A percentile compares a stretch with the other conserved stretches of the same genome.
These are phyloP conservation scores for Ceraclea dissimilis DNA, from an alignment of 2,888 invertebrate genomes.

Conservation along the genomic window DNA sequence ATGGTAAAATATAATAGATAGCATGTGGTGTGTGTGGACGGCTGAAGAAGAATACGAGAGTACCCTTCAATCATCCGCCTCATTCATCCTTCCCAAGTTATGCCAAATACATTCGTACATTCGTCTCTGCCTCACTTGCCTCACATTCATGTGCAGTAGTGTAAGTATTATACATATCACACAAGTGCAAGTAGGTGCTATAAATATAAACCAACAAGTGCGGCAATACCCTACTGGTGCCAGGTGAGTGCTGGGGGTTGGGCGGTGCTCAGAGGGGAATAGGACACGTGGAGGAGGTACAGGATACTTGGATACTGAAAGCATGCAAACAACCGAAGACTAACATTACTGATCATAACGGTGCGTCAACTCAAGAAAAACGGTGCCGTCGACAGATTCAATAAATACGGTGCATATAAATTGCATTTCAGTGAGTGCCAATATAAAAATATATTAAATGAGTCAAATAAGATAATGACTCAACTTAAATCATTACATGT, in stretches of 20 bases:
- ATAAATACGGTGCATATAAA: slow-evolving; percentile 44
- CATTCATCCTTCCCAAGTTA: slow-evolving; percentile 30
- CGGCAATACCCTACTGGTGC: slow-evolving; percentile 43
- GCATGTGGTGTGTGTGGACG: background rate
- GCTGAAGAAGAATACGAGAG: background rate
- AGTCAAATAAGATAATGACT: slow-evolving; percentile 10
- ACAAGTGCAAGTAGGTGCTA: slow-evolving; percentile 21
- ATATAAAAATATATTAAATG: slow-evolving; percentile 30
- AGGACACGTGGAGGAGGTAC: slow-evolving; percentile 33
- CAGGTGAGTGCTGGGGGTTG: slow-evolving; percentile 21
- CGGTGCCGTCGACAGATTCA: slow-evolving; percentile 46
- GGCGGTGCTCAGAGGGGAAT: slow-evolving; percentile 7
- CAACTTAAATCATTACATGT: slow-evolving; percentile 57
- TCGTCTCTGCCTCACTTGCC: background rate
- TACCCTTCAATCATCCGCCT: slow-evolving; percentile 34
- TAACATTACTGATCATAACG: slow-evolving; percentile 46
- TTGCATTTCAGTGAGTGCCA: slow-evolving; percentile 54
- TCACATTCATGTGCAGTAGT: slow-evolving; percentile 4
- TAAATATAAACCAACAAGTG: slow-evolving; percentile 24
- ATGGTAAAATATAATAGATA: slow-evolving; percentile 3
- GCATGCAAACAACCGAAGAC: slow-evolving; percentile 46
- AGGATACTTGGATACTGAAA: slow-evolving; percentile 34
- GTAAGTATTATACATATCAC: slow-evolving; percentile 5
- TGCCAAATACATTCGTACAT: slow-evolving; percentile 6
- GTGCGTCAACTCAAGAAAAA: slow-evolving; percentile 50